Evolutionary conservation across 2,113 vertebrate genomes (phyloP).

Genomic region (Heteronetta atricapilla): DNA sequence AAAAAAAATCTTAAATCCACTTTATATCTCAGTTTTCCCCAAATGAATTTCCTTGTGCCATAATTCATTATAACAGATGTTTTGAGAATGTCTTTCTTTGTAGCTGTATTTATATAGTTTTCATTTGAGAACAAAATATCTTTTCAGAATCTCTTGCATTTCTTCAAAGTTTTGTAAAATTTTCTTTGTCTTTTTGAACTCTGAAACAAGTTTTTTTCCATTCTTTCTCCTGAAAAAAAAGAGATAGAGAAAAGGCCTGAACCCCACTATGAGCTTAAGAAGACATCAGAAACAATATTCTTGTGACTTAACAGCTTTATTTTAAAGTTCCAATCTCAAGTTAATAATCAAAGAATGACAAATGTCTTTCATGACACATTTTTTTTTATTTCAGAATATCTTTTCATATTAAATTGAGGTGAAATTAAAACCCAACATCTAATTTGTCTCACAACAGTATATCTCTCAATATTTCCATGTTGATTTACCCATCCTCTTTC

Average conservation of each 20-base stretch:
- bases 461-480: neutral
- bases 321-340: neutral
- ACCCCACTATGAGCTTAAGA: neutral
- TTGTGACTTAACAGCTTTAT: neutral
- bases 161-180: neutral
- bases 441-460: neutral
- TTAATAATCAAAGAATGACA: neutral
- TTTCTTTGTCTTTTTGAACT: neutral
- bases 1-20: no score
- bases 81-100: no score
- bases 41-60: no score
- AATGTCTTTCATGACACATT: neutral
- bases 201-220: neutral
- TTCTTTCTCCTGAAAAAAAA: neutral
- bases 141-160: neutral
- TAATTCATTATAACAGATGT: no score
- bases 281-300: neutral
- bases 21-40: no score
- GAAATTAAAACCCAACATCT: neutral
- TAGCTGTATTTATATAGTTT: no score
- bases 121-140: no score
- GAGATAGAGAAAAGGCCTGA: neutral
- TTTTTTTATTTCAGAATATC: neutral
- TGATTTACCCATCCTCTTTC: accelerated
- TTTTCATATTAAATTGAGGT: neutral